These are phyloP conservation scores for Glyptemys insculpta DNA, from an alignment of 2,797 vertebrate genomes.

Conservation along the genomic window DNA sequence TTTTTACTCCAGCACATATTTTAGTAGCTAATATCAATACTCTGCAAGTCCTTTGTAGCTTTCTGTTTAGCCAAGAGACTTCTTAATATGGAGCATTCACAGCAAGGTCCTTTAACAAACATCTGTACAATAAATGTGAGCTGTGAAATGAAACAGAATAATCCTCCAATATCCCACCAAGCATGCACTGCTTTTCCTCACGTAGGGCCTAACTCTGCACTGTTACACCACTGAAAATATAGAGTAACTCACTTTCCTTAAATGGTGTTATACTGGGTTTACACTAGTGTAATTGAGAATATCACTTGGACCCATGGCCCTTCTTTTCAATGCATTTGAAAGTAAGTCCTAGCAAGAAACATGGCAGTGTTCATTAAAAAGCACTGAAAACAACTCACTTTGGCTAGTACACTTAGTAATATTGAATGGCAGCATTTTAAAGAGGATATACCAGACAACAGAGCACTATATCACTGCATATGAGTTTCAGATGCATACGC, in stretches of 20 bases:
- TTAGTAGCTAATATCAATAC: not conserved
- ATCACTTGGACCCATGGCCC: not conserved
- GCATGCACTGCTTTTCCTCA: not conserved
- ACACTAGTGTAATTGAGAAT: not conserved
- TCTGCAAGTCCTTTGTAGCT: not conserved
- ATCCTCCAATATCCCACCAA: not conserved
- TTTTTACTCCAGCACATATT: not conserved
- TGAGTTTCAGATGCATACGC: not conserved
- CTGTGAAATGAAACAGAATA: slow-evolving; percentile 20
- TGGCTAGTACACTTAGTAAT: not conserved
- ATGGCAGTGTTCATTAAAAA: accelerated
- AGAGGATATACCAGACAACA: not conserved
- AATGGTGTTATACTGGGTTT: not conserved
- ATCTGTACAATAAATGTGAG: slow-evolving; percentile 24
- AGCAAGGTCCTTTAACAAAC: not conserved
- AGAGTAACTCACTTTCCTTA: not conserved
- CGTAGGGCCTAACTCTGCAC: not conserved
- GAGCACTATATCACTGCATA: accelerated
- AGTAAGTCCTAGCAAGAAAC: not conserved
- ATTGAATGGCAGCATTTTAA: not conserved
- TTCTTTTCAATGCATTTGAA: not conserved
- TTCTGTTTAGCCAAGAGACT: slow-evolving; percentile 23
- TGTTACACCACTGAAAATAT: not conserved
- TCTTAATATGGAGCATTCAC: not conserved
- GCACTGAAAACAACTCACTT: not conserved